Conservation (phyloP, 1,140 invertebrate genomes). For the Batillaria attramentaria region DNA sequence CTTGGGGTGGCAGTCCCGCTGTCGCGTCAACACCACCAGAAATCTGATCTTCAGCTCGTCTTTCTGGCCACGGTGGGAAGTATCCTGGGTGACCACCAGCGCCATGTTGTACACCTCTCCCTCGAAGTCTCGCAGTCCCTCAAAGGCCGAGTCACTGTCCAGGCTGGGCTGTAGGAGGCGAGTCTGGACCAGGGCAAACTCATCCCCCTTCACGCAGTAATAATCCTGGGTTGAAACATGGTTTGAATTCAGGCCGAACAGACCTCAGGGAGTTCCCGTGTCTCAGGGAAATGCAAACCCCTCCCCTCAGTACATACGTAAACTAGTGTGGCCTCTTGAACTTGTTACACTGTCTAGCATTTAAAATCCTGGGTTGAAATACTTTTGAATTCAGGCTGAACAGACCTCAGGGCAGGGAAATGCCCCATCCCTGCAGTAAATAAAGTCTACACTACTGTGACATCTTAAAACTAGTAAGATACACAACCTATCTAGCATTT, state of each 20-base stretch:
- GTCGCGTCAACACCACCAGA: slow-evolving; percentile 82
- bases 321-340: too few species aligned
- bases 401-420: too few species aligned
- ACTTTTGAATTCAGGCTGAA: too few species aligned
- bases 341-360: too few species aligned
- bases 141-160: background rate
- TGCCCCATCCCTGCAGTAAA: too few species aligned
- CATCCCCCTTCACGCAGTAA: slow-evolving; percentile 41
- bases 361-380: too few species aligned
- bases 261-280: background rate
- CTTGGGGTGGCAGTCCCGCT: slow-evolving; percentile 81
- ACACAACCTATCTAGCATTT: too few species aligned
- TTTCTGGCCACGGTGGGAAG: slow-evolving; percentile 49
- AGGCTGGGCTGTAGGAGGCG: slow-evolving; percentile 34
- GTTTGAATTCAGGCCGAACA: too few species aligned
- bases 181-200: slow-evolving; percentile 60
- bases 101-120: slow-evolving; percentile 79
- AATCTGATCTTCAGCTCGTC: slow-evolving; percentile 78
- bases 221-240: slow-evolving; percentile 28
- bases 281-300: background rate
- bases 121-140: slow-evolving; percentile 26
- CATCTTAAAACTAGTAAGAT: too few species aligned
- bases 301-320: background rate
- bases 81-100: slow-evolving; percentile 77
- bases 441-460: too few species aligned